These are phyloP conservation scores for Ptychoptera albimana DNA, from an alignment of 2,888 invertebrate genomes.

Conservation along the genomic window DNA sequence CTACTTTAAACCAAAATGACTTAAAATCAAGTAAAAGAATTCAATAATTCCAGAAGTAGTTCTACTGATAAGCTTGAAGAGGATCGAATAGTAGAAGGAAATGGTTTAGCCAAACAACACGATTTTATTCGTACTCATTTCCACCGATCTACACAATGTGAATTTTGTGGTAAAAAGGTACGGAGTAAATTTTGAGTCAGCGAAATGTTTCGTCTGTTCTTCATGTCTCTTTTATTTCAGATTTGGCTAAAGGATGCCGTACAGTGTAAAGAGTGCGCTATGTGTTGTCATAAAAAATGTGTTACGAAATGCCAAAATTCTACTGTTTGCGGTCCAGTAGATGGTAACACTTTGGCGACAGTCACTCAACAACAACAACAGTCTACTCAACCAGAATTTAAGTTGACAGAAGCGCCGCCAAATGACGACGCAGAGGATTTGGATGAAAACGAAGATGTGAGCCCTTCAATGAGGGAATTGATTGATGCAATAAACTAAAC, in stretches of 20 bases:
- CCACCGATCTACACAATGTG: conserved; percentile 76
- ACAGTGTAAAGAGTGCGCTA: conserved; percentile 73
- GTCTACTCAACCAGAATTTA: conserved; percentile 34
- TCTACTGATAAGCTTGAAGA: conserved; percentile 18
- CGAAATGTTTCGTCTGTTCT: conserved; percentile 27
- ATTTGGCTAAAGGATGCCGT: conserved; percentile 96
- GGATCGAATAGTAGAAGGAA: conserved; percentile 13
- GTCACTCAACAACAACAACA: not conserved
- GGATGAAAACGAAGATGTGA: conserved; percentile 14
- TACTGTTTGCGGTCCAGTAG: conserved; percentile 41
- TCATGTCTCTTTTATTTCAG: conserved; percentile 18
- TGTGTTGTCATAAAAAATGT: conserved; percentile 94
- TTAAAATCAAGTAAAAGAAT: no score
- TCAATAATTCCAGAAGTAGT: conserved; percentile 8
- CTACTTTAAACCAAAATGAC: not conserved
- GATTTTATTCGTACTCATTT: conserved; percentile 82
- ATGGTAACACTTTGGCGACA: conserved; percentile 15
- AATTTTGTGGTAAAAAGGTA: conserved; percentile 80
- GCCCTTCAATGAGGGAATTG: no score
- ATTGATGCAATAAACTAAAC: no score
- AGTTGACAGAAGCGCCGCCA: conserved; percentile 29
- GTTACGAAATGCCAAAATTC: conserved; percentile 68
- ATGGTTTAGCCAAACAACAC: conserved; percentile 31
- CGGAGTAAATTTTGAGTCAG: conserved; percentile 15
- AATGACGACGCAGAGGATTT: conserved; percentile 12